phyloP scores from a whole-genome alignment of 2,888 invertebrate species.

The Aelia acuminata region DNA sequence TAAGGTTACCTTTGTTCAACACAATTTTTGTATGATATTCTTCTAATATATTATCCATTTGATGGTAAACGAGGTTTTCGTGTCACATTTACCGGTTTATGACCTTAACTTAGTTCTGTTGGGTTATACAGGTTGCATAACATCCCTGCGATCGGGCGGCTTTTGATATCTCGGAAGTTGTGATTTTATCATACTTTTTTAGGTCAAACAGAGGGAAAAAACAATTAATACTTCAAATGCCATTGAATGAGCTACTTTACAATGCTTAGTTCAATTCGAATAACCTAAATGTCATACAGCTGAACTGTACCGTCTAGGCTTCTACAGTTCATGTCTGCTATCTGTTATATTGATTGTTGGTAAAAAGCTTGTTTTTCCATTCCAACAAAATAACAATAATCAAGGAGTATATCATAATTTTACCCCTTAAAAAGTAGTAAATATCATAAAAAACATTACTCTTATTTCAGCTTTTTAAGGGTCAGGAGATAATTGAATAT shows the following conservation, averaged over 20 bases:
- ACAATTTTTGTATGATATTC: background rate
- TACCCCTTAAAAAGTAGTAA: no score
- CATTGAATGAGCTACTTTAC: background rate
- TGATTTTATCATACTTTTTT: background rate
- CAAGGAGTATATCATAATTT: no score
- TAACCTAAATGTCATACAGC: background rate
- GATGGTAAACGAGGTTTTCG: background rate
- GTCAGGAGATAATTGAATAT: no score
- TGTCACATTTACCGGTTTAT: background rate
- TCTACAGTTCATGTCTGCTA: background rate
- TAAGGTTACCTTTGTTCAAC: background rate
- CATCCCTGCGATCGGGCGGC: background rate
- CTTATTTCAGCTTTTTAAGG: no score
- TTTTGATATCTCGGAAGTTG: background rate
- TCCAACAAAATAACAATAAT: no score
- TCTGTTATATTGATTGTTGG: background rate
- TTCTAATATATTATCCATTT: background rate
- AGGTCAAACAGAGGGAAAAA: slow-evolving; percentile 3
- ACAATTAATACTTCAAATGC: background rate
- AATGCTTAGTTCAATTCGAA: background rate
- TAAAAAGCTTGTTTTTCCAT: background rate
- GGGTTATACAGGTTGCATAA: background rate
- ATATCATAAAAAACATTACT: no score
- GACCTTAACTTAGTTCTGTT: background rate
- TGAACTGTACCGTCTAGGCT: background rate